Base-by-base conservation (phyloP, 2,797 vertebrate species). In the Gymnodraco acuticeps region DNA sequence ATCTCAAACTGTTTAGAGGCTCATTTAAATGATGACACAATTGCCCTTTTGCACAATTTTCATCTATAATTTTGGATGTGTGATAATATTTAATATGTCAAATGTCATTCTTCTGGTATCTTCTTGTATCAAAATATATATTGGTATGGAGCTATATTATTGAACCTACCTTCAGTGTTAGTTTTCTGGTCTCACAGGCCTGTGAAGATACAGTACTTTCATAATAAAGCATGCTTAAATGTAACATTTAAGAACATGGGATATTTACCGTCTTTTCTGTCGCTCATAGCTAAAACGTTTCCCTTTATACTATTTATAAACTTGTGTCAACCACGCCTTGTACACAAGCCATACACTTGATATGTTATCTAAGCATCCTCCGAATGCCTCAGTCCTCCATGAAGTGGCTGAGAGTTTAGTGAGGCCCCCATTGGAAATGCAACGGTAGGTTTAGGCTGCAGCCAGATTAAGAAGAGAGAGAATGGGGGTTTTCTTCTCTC, bases 381-480 rank as follows among this genome's bases (percentile, higher is more conserved):
- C 51, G 73, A 77, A 82, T 75, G 85, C 81, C 87, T 81, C 52
- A 20, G 68, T 72, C n/a, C 78, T 84, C 62, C 27, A 9, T 55
- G 87, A 78, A 88, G 73, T 83, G 87, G 83, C 84, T 64, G 59
- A 76, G 72, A 83, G 77, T 82, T 81, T 50, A 55, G 60, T 19
- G 61, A 66, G 54, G 78, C 83, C 81, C 81, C 54, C 83, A 76
- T 86, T 87, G 80, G 81, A 87, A 88, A 89, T 80, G 71, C 86
- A 87, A 65, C 85, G 79, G 42, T 51, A 82, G 81, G 83, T 92
- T 91, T 85, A 90, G 81, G 80, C 90, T 86, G 87, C 80, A 79
- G 83, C 87, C 87, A 91, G 91, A 93, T 93, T 91, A 92, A 88
- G 82, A 90, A 77, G 85, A 87, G 87, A 85, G 84, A 91, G 88